Base-by-base conservation (phyloP, 2,888 invertebrate species). In the Rhamnusium bicolor region DNA sequence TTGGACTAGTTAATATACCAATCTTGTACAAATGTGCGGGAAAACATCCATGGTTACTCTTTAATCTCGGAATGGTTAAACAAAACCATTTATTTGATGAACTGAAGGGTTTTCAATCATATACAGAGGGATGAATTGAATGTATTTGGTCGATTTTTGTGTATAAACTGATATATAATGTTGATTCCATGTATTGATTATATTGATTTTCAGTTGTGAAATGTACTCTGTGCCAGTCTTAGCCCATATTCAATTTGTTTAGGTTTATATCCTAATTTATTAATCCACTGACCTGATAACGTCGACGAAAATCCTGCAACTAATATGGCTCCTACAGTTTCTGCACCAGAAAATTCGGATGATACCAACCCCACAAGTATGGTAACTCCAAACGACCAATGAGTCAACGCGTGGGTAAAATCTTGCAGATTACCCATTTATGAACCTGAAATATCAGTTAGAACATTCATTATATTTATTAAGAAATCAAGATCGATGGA, bases 311-410 rank as follows among this genome's bases (percentile, higher is more conserved):
- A 87, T 12, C 87, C 87, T 4, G 90, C 90, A 6, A 92, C 86
- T 19, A 91, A 86, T 75, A 92, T 88, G 46, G 91, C 91, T 0
- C 89, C 89, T 0, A 92, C 88, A 0, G 91, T 90, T 75, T 91
- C 90, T 79, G 91, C 91, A 79, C 92, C 91, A 72, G 91, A 90
- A 68, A 85, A 86, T 85, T 91, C 91, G 67, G 91, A 92, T 1
- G 92, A 90, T 1, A 91, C 90, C 40, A 92, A 88, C 1, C 91
- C 92, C 0, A 91, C 90, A 71, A 92, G 86, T 71, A 92, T 88
- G 10, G 91, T 86, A 4, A 91, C 89, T 1, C 92, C 92, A 12
- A 92, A 88, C 2, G 91, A 91, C 91, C 91, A 91, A 6, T 92
- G 89, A 62, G 85, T 84, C 69, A 85, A 81, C 88, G 90, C 51